phyloP scores from a whole-genome alignment of 2,113 vertebrate genomes.

The Hepsetus odoe region DNA sequence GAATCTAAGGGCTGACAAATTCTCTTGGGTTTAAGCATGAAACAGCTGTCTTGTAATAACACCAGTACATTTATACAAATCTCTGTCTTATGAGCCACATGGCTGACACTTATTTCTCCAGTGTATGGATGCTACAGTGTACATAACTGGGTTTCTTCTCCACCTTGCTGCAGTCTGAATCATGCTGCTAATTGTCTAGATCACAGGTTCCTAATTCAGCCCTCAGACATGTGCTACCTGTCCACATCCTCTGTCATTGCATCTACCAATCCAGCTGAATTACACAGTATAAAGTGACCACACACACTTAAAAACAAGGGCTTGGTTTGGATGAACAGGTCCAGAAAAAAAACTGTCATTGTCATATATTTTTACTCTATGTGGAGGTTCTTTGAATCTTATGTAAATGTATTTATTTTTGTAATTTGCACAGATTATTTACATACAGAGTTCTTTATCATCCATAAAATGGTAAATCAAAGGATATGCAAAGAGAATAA shows the following conservation, averaged over 20 bases:
- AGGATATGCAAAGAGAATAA: too few species aligned
- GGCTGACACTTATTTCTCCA: conserved; percentile 32
- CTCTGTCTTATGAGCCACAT: conserved; percentile 18
- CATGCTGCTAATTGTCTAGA: conserved; percentile 53
- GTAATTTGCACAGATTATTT: too few species aligned
- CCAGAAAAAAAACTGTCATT: too few species aligned
- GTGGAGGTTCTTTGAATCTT: too few species aligned
- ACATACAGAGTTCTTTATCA: too few species aligned
- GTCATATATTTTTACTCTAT: too few species aligned
- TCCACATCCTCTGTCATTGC: background rate
- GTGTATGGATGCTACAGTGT: conserved; percentile 37
- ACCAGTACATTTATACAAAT: conserved; percentile 4
- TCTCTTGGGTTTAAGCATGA: background rate
- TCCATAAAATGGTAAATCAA: too few species aligned
- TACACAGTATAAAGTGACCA: background rate
- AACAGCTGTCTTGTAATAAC: background rate
- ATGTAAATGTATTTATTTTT: too few species aligned
- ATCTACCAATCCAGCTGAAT: conserved; percentile 2
- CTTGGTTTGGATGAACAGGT: background rate
- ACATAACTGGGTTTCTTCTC: conserved; percentile 46
- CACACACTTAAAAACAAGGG: background rate
- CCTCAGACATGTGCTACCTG: conserved; percentile 9
- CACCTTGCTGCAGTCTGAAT: conserved; percentile 32
- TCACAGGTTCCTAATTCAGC: conserved; percentile 29
- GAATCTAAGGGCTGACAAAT: background rate